Conservation (phyloP, 2,113 vertebrate species). For the Eretmochelys imbricata region DNA sequence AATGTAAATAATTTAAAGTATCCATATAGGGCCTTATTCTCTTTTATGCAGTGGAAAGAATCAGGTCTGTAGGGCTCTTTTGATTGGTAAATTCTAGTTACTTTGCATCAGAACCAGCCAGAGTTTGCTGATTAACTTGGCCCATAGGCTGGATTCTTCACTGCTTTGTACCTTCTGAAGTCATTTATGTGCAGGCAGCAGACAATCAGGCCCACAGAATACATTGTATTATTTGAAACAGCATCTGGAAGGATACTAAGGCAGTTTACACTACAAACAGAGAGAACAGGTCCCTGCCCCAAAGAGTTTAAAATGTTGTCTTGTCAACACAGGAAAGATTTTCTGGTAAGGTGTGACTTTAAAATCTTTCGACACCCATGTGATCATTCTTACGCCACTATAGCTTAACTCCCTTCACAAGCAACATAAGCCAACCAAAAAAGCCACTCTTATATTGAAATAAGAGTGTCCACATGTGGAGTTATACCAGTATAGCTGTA, state of each 20-base stretch:
- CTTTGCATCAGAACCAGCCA: not conserved
- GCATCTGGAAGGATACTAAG: not conserved
- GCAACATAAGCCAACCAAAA: constrained; percentile 49
- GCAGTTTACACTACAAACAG: not conserved
- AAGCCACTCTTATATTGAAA: constrained; percentile 16
- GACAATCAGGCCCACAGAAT: not conserved
- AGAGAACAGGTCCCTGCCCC: not conserved
- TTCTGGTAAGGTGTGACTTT: not conserved
- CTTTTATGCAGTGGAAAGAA: not conserved
- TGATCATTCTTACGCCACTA: constrained; percentile 38
- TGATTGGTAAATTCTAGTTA: not conserved
- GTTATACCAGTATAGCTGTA: not conserved
- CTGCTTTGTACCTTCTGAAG: not conserved
- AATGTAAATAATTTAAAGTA: not conserved
- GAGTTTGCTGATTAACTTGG: not conserved
- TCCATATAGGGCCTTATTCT: not conserved
- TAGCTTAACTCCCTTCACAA: constrained; percentile 38
- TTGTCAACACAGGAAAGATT: constrained; percentile 7
- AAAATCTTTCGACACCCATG: constrained; percentile 3
- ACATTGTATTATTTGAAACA: not conserved
- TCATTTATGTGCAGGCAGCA: not conserved
- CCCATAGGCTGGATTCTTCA: not conserved
- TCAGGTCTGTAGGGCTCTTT: not conserved
- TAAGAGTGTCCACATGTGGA: constrained; percentile 30
- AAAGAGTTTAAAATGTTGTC: not conserved